A percentile compares a stretch with the other conserved stretches of the same genome.
Evolutionary conservation across 2,113 vertebrate species (phyloP).

Genomic region (Anoura caudifer): DNA sequence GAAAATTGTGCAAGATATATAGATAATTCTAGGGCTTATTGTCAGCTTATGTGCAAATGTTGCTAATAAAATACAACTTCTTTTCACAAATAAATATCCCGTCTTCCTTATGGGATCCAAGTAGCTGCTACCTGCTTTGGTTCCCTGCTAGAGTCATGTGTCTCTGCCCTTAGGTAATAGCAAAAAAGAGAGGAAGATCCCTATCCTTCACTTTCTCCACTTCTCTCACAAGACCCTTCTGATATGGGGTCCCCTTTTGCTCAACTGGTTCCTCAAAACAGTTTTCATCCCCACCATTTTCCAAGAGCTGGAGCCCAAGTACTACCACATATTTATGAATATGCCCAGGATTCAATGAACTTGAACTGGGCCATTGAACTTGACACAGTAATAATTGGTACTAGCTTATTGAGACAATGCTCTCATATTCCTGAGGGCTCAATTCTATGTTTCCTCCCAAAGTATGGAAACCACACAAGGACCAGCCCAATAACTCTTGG

Average conservation of each 20-base stretch:
- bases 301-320: not conserved
- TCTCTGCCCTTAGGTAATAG: not conserved
- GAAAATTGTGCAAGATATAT: not conserved
- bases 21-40: not conserved
- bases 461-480: not conserved
- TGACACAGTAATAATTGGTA: not conserved
- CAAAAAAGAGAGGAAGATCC: not conserved
- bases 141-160: not conserved
- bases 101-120: not conserved
- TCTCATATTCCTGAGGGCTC: not conserved
- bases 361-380: not conserved
- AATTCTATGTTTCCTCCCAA: not conserved
- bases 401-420: not conserved
- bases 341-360: not conserved
- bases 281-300: not conserved
- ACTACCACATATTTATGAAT: not conserved
- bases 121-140: not conserved
- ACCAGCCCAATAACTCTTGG: not conserved
- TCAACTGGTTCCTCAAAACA: not conserved
- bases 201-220: not conserved
- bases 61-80: not conserved
- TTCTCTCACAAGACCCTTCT: not conserved
- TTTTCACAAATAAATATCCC: not conserved
- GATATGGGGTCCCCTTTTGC: not conserved
- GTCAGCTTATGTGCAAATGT: not conserved